A percentile compares a stretch with the other conserved stretches of the same genome.
Conservation (phyloP, 2,797 vertebrate species). For the Anguilla pacifica region DNA sequence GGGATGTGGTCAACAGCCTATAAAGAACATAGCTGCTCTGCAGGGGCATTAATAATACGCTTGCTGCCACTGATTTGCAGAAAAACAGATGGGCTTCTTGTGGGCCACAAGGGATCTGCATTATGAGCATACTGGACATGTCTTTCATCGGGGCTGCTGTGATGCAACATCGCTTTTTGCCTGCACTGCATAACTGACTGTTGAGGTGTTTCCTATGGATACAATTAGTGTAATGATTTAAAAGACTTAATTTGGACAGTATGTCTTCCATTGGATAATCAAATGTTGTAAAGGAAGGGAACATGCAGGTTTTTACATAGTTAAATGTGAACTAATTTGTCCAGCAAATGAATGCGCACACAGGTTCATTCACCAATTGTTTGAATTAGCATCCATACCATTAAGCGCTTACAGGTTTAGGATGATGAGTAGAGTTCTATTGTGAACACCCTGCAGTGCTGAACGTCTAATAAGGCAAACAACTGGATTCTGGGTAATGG, state of each 20-base stretch:
- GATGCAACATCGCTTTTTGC: not conserved
- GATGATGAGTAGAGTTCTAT: not conserved
- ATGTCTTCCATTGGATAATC: not conserved
- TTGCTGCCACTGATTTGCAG: not conserved
- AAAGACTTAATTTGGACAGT: not conserved
- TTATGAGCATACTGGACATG: not conserved
- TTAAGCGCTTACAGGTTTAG: not conserved
- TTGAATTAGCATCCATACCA: not conserved
- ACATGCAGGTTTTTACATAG: not conserved
- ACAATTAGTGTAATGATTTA: not conserved
- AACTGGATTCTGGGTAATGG: not conserved
- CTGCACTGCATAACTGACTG: not conserved
- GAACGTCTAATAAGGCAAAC: not conserved
- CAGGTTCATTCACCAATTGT: not conserved
- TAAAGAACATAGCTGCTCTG: not conserved
- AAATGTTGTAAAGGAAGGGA: not conserved
- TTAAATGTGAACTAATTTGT: not conserved
- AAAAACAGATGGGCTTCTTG: constrained; percentile 4
- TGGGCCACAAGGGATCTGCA: not conserved
- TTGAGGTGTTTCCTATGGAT: not conserved
- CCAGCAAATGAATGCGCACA: not conserved
- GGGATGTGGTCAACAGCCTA: not conserved
- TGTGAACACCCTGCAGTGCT: not conserved
- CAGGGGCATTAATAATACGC: not conserved
- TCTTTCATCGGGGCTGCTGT: not conserved